Conservation (phyloP, 2,113 vertebrate genomes). For the Hyperoodon ampullatus region DNA sequence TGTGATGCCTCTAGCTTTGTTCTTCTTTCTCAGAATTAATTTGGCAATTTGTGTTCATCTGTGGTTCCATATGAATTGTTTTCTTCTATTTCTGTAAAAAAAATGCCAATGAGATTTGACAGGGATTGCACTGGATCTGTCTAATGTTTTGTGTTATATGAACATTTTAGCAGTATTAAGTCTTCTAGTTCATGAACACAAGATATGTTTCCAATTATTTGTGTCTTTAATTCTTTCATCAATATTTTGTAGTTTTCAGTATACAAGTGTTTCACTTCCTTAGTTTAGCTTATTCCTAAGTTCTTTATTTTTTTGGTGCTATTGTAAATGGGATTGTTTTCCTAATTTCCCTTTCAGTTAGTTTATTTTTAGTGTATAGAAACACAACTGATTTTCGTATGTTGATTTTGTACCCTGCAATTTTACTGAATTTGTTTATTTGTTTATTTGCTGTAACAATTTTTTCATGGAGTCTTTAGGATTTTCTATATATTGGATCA, state of each 20-base stretch:
- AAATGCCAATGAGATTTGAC: background rate
- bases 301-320: background rate
- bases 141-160: background rate
- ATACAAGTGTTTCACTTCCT: background rate
- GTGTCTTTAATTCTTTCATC: background rate
- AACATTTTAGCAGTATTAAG: background rate
- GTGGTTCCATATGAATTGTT: background rate
- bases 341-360: too few relatives aligned
- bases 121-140: background rate
- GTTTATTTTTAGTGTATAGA: too few relatives aligned
- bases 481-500: background rate
- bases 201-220: background rate
- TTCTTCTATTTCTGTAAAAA: background rate
- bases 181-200: background rate
- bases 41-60: background rate
- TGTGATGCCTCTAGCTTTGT: background rate
- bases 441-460: too few relatives aligned
- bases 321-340: background rate
- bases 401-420: too few relatives aligned
- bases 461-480: too few relatives aligned
- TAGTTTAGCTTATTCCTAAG: background rate
- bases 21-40: background rate
- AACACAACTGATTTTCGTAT: too few relatives aligned
- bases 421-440: too few relatives aligned
- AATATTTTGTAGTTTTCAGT: background rate